phyloP scores from a whole-genome alignment of 2,797 vertebrate species.

The Coregonus ussuriensis region DNA sequence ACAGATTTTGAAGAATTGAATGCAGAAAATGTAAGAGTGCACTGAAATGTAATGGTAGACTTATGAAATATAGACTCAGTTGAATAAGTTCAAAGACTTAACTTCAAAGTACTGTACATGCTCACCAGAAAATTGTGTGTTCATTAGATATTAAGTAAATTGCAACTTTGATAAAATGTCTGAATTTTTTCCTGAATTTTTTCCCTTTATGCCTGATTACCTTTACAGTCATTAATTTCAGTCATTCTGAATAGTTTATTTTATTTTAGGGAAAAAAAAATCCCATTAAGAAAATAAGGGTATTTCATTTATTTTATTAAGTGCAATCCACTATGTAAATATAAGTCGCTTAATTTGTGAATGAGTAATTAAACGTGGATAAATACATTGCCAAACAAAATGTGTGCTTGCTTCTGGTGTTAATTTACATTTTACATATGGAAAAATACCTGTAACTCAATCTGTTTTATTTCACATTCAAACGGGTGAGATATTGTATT shows the following conservation, averaged over 20 bases:
- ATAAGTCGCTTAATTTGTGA: conserved; percentile 14
- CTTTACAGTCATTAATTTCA: background rate
- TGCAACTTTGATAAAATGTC: conserved; percentile 13
- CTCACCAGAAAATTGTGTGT: background rate
- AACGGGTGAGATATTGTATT: background rate
- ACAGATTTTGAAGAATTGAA: background rate
- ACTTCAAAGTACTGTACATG: background rate
- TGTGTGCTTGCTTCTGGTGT: conserved; percentile 4
- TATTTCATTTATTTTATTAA: conserved; percentile 35
- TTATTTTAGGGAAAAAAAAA: background rate
- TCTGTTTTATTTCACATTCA: background rate
- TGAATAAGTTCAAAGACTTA: background rate
- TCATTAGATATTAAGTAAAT: background rate
- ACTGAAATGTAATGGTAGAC: background rate
- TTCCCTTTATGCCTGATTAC: conserved; percentile 11
- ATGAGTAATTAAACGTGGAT: conserved; percentile 45
- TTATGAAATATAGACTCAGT: background rate
- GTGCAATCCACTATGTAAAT: conserved; percentile 71
- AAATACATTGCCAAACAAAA: conserved; percentile 57
- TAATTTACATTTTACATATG: conserved; percentile 1
- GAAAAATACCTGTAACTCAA: background rate
- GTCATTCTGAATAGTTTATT: background rate
- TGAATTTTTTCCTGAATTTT: background rate
- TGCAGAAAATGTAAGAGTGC: conserved; percentile 9
- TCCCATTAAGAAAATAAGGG: background rate